Base-by-base conservation (phyloP, 1,140 invertebrate genomes). In the Spodoptera litura region DNA sequence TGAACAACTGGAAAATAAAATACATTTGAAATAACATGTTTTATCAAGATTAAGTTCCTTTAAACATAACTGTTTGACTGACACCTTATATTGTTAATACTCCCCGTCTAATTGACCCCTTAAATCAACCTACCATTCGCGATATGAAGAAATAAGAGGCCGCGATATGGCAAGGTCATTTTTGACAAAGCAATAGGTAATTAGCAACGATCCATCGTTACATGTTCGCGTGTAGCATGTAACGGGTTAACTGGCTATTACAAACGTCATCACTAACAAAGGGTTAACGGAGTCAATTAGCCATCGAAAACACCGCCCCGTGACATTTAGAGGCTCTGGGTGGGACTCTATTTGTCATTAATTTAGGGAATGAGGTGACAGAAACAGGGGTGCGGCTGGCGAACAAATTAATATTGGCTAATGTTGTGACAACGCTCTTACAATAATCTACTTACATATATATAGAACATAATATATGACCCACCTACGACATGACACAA, bases 331-430 rank as follows among this genome's bases (percentile, higher is more conserved):
- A 89, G 76, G 76, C 84, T 79, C 83, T 83, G 88, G 90, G 86
- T 84, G 88, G 88, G 85, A 83, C 88, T 83, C 81, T 90, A 89
- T 93, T 93, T 91, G 91, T 91, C 91, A 91, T 92, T 92, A 92
- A 92, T 91, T 93, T 91, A 83, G 89, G 87, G 85, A 89, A 89
- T 88, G 85, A 92, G 87, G 91, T 91, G 91, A 93, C 91, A 91
- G 85, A 81, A 90, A 89, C 89, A 91, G 80, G 83, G 91, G 90
- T 85, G 90, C 87, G 90, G 91, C 80, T 82, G 78, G 81, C 84
- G 84, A 83, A 85, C 87, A 89, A 91, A 92, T 93, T 92, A 91
- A 89, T 87, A 87, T 80, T 73, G 51, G 38, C n/a, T 66, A 83
- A 80, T 87, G 86, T 88, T 87, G 84, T 74, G 68, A 71, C 77